Evolutionary conservation across 2,113 vertebrate genomes (phyloP), one percentile per base, ranked within the genome.

Genomic region (Acrocephalus arundinaceus): DNA sequence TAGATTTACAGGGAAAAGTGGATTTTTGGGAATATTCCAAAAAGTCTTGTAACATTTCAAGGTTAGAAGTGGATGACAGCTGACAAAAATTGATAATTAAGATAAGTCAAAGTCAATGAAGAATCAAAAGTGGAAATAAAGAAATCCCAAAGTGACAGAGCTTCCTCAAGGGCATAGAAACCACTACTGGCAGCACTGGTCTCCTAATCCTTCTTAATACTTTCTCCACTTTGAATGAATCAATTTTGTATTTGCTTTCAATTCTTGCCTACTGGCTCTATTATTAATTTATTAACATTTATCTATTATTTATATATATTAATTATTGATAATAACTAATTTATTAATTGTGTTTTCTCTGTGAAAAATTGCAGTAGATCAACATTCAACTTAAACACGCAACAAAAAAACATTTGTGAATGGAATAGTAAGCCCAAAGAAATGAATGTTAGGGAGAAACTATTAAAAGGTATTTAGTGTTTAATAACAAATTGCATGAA

Each of bases 211-310:
- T 73, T 72, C n/a, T n/a, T 79, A 93, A 79, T 43, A 13, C 13
- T 71, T 94, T 87, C 63, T 83, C 27, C 24, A 35, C 41, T 85
- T 91, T 51, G 18, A 80, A 92, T 71, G 31, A 88, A 84, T 74
- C 0, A 2, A 74, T 48, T 80, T 59, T 13, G 8, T 63, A 70
- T 91, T 85, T 91, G n/a, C 48, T 86, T 94, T 85, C 78, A 46
- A 12, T 77, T 77, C 41, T 80, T 73, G 5, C 48, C 37, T 39
- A 35, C 43, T 4, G 14, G 10, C 7, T 80, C 67, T 59, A 71
- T 95, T 37, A 93, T 55, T 94, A 91, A 85, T 96, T 93, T 89
- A 66, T 46, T 83, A 92, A 6, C 31, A 83, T 45, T 49, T 51
- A 80, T 94, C 9, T 77, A 88, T 93, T 87, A 94, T 91, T 95